A percentile compares a stretch with the other conserved stretches of the same genome.
Conservation (phyloP, 2,113 vertebrate species). For the Chrysemys picta region DNA sequence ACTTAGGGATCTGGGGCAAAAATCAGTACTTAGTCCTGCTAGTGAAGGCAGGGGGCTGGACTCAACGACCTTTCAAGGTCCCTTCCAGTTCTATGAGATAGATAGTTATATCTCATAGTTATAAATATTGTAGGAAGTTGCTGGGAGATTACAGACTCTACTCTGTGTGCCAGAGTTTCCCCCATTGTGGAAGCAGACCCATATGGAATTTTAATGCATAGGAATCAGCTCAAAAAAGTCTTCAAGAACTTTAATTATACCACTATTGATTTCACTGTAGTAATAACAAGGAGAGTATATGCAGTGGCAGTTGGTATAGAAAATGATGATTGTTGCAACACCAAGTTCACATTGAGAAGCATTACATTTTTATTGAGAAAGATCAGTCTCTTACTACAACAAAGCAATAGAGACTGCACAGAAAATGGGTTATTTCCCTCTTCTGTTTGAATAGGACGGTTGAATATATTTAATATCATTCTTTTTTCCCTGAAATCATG, state of each 20-base stretch:
- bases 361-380: background rate
- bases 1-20: too few relatives aligned
- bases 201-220: background rate
- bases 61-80: too few relatives aligned
- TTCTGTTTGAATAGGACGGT: constrained; percentile 1
- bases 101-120: too few relatives aligned
- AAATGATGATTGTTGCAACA: background rate
- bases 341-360: background rate
- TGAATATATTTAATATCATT: background rate
- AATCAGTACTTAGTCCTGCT: too few relatives aligned
- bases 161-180: background rate
- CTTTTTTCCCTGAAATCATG: background rate
- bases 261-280: background rate
- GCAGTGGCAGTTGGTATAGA: background rate
- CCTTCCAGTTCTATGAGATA: too few relatives aligned
- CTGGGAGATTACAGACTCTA: background rate
- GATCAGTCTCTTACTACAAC: background rate
- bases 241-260: background rate
- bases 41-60: too few relatives aligned
- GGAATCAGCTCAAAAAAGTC: background rate
- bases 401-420: background rate
- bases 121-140: background rate
- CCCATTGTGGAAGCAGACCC: background rate
- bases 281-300: background rate
- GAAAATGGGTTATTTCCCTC: background rate